These are phyloP conservation scores for Merops nubicus DNA, from an alignment of 2,113 vertebrate genomes.

Conservation along the genomic window DNA sequence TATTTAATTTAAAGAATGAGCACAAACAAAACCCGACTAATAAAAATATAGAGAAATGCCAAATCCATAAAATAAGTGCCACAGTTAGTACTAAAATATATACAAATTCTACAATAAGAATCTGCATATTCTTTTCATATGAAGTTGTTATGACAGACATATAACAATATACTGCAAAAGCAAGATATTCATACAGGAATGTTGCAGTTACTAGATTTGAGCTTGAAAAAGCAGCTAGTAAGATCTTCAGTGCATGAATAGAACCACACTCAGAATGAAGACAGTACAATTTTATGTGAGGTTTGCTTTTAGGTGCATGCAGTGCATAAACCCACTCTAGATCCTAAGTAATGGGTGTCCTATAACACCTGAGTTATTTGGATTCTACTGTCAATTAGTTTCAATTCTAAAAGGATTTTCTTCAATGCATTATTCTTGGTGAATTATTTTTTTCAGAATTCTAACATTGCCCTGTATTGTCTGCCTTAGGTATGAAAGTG, in stretches of 20 bases:
- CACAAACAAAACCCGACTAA: neutral
- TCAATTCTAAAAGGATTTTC: slow-evolving; percentile 27
- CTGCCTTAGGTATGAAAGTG: neutral
- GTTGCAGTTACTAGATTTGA: neutral
- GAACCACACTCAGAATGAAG: neutral
- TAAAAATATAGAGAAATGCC: neutral
- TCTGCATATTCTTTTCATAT: neutral
- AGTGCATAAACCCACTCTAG: neutral
- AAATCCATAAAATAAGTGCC: slow-evolving; percentile 2
- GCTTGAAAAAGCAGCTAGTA: neutral
- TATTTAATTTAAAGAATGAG: slow-evolving; percentile 6
- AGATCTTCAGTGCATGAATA: neutral
- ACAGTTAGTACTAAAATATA: neutral
- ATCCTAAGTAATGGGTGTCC: neutral
- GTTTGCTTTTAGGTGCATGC: neutral
- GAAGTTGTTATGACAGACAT: neutral
- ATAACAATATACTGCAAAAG: neutral
- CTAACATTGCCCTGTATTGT: neutral
- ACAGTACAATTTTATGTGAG: neutral
- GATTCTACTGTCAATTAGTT: slow-evolving; percentile 33
- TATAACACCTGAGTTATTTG: neutral
- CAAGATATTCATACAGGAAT: neutral
- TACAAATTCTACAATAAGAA: neutral
- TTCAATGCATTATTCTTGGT: slow-evolving; percentile 11
- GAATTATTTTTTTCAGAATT: slow-evolving; percentile 1